These are phyloP conservation scores for Pseudopodoces humilis DNA, from an alignment of 2,113 vertebrate species.

Conservation along the genomic window DNA sequence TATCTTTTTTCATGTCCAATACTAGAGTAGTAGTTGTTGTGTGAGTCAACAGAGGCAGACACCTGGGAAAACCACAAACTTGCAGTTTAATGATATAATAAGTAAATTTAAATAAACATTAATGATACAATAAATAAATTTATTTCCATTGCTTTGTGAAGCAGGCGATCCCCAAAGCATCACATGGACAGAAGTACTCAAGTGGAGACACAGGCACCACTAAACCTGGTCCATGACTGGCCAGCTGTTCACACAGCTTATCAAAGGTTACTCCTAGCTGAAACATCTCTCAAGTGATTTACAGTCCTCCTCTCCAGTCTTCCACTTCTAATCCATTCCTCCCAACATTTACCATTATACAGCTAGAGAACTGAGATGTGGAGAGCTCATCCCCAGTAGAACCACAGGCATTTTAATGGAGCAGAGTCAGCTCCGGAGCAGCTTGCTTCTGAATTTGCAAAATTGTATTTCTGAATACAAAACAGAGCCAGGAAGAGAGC, in stretches of 20 bases:
- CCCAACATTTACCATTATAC: not conserved
- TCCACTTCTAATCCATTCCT: not conserved
- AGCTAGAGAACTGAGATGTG: not conserved
- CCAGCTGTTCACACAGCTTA: not conserved
- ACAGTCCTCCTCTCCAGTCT: not conserved
- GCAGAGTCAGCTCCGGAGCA: not conserved
- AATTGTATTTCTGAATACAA: too few species aligned
- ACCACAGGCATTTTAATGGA: not conserved
- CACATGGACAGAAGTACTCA: not conserved
- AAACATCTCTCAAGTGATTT: not conserved
- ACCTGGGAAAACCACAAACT: not conserved
- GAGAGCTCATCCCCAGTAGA: not conserved
- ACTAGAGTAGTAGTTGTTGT: not conserved
- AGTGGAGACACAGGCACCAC: not conserved
- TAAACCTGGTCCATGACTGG: not conserved
- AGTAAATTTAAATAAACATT: too few species aligned
- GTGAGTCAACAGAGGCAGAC: rapidly evolving
- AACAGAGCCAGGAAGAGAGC: not conserved
- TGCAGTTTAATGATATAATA: too few species aligned
- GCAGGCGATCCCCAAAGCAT: too few species aligned
- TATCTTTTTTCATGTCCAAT: not conserved
- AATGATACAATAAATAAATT: not conserved
- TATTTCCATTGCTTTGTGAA: not conserved
- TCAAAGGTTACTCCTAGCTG: not conserved
- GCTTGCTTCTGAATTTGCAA: not conserved